phyloP scores from a whole-genome alignment of 1,140 invertebrate genomes.

The Dendrolimus kikuchii region DNA sequence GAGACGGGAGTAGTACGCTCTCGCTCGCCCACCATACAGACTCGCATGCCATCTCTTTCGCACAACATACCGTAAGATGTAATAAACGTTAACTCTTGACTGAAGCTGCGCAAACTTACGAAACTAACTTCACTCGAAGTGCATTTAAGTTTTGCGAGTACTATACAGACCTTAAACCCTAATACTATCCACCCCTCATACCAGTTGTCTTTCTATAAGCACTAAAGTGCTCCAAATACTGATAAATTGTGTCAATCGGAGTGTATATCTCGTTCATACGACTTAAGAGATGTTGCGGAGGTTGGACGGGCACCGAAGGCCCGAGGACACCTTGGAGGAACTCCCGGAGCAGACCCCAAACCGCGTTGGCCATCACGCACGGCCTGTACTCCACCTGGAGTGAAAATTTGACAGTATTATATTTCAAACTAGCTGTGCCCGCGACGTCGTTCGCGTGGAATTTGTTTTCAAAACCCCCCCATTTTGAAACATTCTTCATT shows the following conservation, averaged over 20 bases:
- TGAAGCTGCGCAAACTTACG: too few relatives aligned
- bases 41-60: too few relatives aligned
- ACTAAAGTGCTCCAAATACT: slow-evolving; percentile 96
- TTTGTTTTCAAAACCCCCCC: too few relatives aligned
- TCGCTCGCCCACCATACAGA: too few relatives aligned
- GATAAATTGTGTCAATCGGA: slow-evolving; percentile 93
- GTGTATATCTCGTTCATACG: slow-evolving; percentile 91
- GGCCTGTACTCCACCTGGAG: slow-evolving; percentile 91
- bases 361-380: slow-evolving; percentile 87
- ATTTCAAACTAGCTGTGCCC: background rate
- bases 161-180: background rate
- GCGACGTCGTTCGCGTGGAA: too few relatives aligned
- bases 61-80: too few relatives aligned
- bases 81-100: too few relatives aligned
- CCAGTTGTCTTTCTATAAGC: slow-evolving; percentile 83
- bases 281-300: slow-evolving; percentile 77
- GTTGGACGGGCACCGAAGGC: slow-evolving; percentile 75
- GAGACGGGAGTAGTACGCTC: too few relatives aligned
- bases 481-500: too few relatives aligned
- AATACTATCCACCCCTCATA: slow-evolving; percentile 32
- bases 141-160: too few relatives aligned
- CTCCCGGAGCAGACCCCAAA: slow-evolving; percentile 94
- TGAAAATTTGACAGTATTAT: background rate
- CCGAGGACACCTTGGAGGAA: slow-evolving; percentile 94
- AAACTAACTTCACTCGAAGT: too few relatives aligned